phyloP scores from a whole-genome alignment of 2,113 vertebrate genomes.

The Trogon surrucura region DNA sequence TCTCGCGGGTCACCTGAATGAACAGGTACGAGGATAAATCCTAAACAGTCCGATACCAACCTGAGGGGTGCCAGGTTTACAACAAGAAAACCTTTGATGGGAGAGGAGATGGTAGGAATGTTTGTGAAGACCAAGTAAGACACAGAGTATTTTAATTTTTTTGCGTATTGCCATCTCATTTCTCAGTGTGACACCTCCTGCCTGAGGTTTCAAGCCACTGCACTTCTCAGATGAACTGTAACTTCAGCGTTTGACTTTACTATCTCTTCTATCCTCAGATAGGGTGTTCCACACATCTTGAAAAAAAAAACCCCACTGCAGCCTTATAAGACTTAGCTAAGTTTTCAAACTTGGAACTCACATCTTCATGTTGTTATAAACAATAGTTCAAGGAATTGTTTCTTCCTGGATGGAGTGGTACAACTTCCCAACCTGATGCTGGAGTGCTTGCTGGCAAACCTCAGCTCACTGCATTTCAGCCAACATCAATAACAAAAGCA shows the following conservation, averaged over 20 bases:
- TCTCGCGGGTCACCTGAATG: not conserved
- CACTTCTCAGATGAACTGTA: not conserved
- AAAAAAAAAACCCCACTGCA: too few relatives aligned
- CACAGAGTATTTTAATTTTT: not conserved
- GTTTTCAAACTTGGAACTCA: not conserved
- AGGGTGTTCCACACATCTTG: not conserved
- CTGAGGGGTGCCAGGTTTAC: not conserved
- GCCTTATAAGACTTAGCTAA: not conserved
- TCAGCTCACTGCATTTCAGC: not conserved
- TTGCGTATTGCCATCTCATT: not conserved
- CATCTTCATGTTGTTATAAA: not conserved
- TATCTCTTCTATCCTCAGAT: not conserved
- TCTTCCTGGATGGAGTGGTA: not conserved
- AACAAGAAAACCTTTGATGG: not conserved
- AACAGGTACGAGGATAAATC: not conserved
- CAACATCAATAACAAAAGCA: not conserved
- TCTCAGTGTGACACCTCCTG: not conserved
- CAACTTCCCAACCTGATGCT: not conserved
- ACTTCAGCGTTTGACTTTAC: not conserved
- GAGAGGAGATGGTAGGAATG: rapidly evolving
- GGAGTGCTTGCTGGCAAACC: not conserved
- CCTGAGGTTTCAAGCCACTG: not conserved
- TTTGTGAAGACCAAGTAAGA: not conserved
- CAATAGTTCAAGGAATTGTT: not conserved
- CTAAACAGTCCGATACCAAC: not conserved